Base-by-base conservation (phyloP, 1,140 invertebrate species). In the Cotesia glomerata region DNA sequence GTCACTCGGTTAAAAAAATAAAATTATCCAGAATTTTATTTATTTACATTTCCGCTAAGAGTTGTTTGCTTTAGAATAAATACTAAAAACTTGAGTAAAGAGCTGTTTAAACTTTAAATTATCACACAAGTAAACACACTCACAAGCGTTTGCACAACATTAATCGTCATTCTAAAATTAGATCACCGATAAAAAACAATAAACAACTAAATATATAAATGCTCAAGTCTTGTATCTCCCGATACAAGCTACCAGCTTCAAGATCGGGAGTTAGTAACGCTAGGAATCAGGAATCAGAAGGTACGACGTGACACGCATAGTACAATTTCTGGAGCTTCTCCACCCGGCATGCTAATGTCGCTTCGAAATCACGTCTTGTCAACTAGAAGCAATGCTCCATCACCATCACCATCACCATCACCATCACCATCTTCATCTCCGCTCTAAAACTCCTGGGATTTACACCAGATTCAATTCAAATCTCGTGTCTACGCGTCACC, bases 391-490 rank as follows among this genome's bases (percentile, higher is more conserved):
- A 69, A 11, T 13, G 8, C n/a, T 34, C 45, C 1, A 56, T 56
- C 66, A 11, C 13, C 56, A 61, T 13, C 62, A 35, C 34, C 18
- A 52, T 69, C 35, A 36, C 68, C n/a, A n/a, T n/a, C 61, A 69
- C 68, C 68, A 45, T 45, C 7, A 7, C 39, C 5, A 45, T 45
- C 7, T 45, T 11, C 11, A 11, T 7, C 11, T 45, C 7, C 8
- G 8, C 39, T 9, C 7, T 45, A 45, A 7, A 45, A 45, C 39
- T 45, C 39, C 39, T 45, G 68, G 68, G 68, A 70, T 70, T 70
- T 62, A 56, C 56, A 61, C 56, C 45, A 70, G 68, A 70, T 70
- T 70, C 68, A 70, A 70, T 70, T 70, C 68, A 35, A 62, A 36
- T n/a, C 58, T 34, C 68, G 66, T 69, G 7, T 51, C n/a, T 14